Percentiles rank a stretch among this genome's conserved stretches.
These are phyloP conservation scores for Onychomys leucogaster DNA, from an alignment of 2,797 vertebrate genomes.

Conservation along the genomic window DNA sequence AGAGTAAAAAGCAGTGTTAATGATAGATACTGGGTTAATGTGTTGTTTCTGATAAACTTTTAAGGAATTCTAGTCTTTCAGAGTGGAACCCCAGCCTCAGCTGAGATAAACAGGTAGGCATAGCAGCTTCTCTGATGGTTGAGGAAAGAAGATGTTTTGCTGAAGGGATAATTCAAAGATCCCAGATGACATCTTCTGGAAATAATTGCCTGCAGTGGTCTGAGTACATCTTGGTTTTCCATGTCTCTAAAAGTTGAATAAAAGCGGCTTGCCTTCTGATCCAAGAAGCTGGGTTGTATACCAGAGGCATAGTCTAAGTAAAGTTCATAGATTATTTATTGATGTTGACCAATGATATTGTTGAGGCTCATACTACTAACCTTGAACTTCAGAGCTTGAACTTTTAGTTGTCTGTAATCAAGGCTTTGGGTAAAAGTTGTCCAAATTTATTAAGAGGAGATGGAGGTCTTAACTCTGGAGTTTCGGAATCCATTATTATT, in stretches of 20 bases:
- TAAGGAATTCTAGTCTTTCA: neutral
- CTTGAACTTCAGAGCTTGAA: neutral
- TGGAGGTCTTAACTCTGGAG: neutral
- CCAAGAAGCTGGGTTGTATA: neutral
- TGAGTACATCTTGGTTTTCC: neutral
- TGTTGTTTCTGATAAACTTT: neutral
- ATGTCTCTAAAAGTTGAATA: neutral
- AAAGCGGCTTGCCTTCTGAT: neutral
- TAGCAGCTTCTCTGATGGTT: neutral
- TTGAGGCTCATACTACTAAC: slow-evolving; percentile 8
- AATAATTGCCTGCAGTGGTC: neutral
- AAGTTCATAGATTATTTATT: neutral
- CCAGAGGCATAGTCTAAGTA: neutral
- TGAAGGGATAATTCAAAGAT: neutral
- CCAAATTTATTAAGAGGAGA: neutral
- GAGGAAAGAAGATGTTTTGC: neutral
- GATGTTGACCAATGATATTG: neutral
- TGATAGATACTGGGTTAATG: neutral
- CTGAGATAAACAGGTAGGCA: neutral
- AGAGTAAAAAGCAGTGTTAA: neutral
- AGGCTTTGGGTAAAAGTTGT: neutral
- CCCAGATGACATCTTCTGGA: neutral
- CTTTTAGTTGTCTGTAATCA: neutral
- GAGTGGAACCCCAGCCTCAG: neutral
- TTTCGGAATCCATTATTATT: neutral